Percentiles rank a stretch among this genome's conserved stretches.
Evolutionary conservation across 2,797 vertebrate genomes (phyloP).

Genomic region (Fundulus diaphanus): DNA sequence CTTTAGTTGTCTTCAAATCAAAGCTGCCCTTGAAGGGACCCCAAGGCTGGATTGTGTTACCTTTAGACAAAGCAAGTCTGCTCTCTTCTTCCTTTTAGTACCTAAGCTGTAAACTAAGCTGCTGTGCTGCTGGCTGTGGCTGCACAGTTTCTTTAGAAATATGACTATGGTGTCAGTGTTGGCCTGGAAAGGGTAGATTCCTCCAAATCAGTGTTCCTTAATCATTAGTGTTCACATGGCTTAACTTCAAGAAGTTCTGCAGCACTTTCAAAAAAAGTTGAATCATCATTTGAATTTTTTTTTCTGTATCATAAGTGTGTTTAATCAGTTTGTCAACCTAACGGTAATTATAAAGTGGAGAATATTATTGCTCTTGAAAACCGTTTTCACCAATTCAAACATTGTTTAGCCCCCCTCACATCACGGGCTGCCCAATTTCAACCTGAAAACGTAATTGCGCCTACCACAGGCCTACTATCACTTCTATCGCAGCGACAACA

Average conservation of each 20-base stretch:
- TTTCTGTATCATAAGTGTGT: background rate
- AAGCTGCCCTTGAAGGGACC: background rate
- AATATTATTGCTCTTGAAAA: background rate
- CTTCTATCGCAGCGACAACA: background rate
- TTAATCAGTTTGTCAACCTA: background rate
- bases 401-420: too few relatives aligned
- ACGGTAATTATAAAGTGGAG: background rate
- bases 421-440: too few relatives aligned
- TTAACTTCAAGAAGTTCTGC: conserved; percentile 9
- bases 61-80: background rate
- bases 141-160: background rate
- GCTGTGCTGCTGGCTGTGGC: background rate
- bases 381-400: background rate
- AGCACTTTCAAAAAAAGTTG: conserved; percentile 1
- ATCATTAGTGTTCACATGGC: background rate
- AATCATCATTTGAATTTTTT: conserved; percentile 1
- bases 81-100: background rate
- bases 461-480: too few relatives aligned
- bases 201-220: background rate
- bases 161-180: background rate
- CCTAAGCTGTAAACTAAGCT: background rate
- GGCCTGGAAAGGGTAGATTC: background rate
- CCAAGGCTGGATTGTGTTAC: background rate
- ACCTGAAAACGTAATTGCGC: too few relatives aligned
- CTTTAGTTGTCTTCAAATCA: background rate